Evolutionary conservation across 2,797 vertebrate species (phyloP).

Genomic region (Enteromius argenteus): DNA sequence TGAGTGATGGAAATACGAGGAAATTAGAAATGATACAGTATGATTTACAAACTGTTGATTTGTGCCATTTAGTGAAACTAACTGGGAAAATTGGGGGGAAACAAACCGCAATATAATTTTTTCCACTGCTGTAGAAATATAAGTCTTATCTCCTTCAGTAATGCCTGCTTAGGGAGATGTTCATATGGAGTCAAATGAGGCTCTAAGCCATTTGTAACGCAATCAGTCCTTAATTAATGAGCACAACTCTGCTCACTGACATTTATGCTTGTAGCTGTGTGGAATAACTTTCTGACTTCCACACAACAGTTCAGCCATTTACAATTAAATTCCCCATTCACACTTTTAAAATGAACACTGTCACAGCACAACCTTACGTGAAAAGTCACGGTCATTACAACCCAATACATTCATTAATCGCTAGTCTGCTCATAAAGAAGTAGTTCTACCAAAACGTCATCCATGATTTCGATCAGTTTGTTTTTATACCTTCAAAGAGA

Average conservation of each 20-base stretch:
- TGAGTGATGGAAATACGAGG: slow-evolving; percentile 22
- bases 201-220: slow-evolving; percentile 72
- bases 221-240: slow-evolving; percentile 77
- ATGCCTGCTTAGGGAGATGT: slow-evolving; percentile 66
- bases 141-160: slow-evolving; percentile 55
- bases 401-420: background rate
- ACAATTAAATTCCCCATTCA: slow-evolving; percentile 53
- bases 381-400: slow-evolving; percentile 11
- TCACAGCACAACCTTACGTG: slow-evolving; percentile 45
- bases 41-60: slow-evolving; percentile 33
- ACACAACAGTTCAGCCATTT: slow-evolving; percentile 65
- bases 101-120: slow-evolving; percentile 42
- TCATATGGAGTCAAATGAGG: slow-evolving; percentile 70
- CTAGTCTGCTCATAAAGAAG: background rate
- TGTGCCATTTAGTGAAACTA: slow-evolving; percentile 39
- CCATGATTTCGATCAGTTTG: background rate
- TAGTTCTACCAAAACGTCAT: background rate
- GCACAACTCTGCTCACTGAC: slow-evolving; percentile 73
- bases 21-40: slow-evolving; percentile 24
- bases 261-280: slow-evolving; percentile 71
- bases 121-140: slow-evolving; percentile 34
- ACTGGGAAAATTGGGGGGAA: slow-evolving; percentile 33
- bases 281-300: slow-evolving; percentile 63
- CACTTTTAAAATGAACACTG: slow-evolving; percentile 53
- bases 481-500: background rate